Evolutionary conservation across 2,113 vertebrate species (phyloP), one percentile per base, ranked within the genome.

Genomic region (Mirounga angustirostris): DNA sequence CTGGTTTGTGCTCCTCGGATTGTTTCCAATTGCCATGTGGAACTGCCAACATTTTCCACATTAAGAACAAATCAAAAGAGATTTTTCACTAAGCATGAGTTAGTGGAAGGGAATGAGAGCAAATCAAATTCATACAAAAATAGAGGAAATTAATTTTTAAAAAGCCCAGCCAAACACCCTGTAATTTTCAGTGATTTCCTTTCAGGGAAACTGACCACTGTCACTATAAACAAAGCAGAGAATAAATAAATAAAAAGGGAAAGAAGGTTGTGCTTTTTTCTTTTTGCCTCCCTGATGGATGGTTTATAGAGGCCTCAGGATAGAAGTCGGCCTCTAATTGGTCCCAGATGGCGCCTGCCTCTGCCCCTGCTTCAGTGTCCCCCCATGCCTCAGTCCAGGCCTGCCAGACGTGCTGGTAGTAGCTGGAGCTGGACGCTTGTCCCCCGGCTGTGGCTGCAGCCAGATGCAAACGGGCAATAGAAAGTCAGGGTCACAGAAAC

Each of bases 51-150:
- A 95, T 95, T 98, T 98, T 98, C 95, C 96, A 97, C 97, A 98
- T 98, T 98, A 98, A 96, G 97, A 89, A 95, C 97, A 97, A 98
- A 98, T 98, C 98, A 97, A 94, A 97, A 97, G 98, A 94, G 93
- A 97, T 97, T 92, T 98, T 97, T 97, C 95, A 95, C 56, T 67
- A 86, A 97, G 80, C 19, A 19, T 87, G 4, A 61, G 83, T 43
- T 96, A 73, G 54, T 86, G 81, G 83, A 97, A 6, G 92, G 80
- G 95, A 73, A 95, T 18, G 78, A 93, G 93, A 96, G 54, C 98
- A 95, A 97, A 98, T 98, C 98, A 73, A 97, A 97, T 78, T 88
- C 86, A 40, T 58, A 87, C 28, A 69, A 96, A 98, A 98, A 89
- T 3, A 92, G 69, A 98, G 97, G 93, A 84, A 98, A 91, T 97